These are phyloP conservation scores for Clitarchus hookeri DNA, from an alignment of 2,888 invertebrate species.

Conservation along the genomic window DNA sequence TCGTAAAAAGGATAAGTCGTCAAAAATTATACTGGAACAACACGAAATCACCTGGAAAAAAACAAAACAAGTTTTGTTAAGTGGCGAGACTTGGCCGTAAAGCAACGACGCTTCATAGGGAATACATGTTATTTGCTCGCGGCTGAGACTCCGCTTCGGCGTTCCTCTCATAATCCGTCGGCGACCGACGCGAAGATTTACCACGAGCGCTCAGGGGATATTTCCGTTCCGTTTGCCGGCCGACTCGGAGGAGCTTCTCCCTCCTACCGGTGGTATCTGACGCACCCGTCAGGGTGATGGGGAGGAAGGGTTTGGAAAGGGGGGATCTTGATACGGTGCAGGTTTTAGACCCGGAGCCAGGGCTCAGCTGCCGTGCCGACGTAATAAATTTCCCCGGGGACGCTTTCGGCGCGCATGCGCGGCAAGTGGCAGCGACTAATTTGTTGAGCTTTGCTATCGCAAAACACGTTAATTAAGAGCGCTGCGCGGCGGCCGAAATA, in stretches of 20 bases:
- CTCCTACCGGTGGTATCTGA: not conserved
- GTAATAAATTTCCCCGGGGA: slow-evolving; percentile 3
- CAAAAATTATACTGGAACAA: too few relatives aligned
- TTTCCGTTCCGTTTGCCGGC: too few relatives aligned
- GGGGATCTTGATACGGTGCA: not conserved
- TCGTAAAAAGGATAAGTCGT: too few relatives aligned
- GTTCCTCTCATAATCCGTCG: too few relatives aligned
- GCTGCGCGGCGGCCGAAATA: not conserved
- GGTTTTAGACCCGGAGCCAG: not conserved
- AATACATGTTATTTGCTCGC: too few relatives aligned
- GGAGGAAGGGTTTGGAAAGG: not conserved
- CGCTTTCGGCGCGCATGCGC: not conserved
- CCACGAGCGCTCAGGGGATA: too few relatives aligned
- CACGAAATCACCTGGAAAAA: too few relatives aligned
- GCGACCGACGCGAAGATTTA: too few relatives aligned
- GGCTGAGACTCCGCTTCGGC: too few relatives aligned
- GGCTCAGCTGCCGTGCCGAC: not conserved
- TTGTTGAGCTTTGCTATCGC: not conserved
- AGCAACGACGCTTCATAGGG: too few relatives aligned
- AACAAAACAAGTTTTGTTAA: too few relatives aligned
- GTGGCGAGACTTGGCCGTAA: too few relatives aligned
- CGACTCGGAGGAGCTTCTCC: not conserved
- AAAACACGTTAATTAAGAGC: slow-evolving; percentile 14
- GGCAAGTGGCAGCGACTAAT: slow-evolving; percentile 14
- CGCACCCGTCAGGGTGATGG: not conserved